phyloP scores from a whole-genome alignment of 2,888 invertebrate species.

The Chymomyza amoena region DNA sequence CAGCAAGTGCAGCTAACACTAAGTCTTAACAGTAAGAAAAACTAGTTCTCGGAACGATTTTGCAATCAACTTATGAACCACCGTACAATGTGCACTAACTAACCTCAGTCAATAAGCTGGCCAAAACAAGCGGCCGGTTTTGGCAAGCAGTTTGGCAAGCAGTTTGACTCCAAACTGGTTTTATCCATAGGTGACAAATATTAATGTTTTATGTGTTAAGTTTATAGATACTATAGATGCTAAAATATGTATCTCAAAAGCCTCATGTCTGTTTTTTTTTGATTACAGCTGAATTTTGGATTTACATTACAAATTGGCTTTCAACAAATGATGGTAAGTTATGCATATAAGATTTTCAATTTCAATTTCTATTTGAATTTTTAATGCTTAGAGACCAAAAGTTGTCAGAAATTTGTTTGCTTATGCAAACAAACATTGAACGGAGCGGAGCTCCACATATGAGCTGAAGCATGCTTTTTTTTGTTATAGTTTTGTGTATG shows the following conservation, averaged over 20 bases:
- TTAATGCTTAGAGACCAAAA: not conserved
- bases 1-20: not conserved
- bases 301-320: slow-evolving; percentile 8
- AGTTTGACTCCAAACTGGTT: slow-evolving; percentile 29
- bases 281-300: slow-evolving; percentile 33
- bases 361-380: slow-evolving; percentile 19
- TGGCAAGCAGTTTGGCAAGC: not conserved
- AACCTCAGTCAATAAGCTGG: slow-evolving; percentile 47
- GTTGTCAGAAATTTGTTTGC: not conserved
- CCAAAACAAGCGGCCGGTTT: slow-evolving; percentile 38
- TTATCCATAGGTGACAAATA: slow-evolving; percentile 40
- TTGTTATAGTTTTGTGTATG: not conserved
- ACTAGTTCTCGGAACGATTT: slow-evolving; percentile 20
- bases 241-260: not conserved
- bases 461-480: too few species aligned
- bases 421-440: not conserved
- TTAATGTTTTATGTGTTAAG: slow-evolving; percentile 12
- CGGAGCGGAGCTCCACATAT: not conserved
- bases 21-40: slow-evolving; percentile 26
- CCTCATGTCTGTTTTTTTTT: slow-evolving; percentile 12
- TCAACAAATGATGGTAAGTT: slow-evolving; percentile 36
- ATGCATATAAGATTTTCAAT: slow-evolving; percentile 1
- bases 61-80: not conserved
- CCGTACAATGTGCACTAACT: slow-evolving; percentile 21
- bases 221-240: slow-evolving; percentile 19